These are phyloP conservation scores for Sebastes itinus DNA, from an alignment of 2,797 vertebrate species.

Conservation along the genomic window DNA sequence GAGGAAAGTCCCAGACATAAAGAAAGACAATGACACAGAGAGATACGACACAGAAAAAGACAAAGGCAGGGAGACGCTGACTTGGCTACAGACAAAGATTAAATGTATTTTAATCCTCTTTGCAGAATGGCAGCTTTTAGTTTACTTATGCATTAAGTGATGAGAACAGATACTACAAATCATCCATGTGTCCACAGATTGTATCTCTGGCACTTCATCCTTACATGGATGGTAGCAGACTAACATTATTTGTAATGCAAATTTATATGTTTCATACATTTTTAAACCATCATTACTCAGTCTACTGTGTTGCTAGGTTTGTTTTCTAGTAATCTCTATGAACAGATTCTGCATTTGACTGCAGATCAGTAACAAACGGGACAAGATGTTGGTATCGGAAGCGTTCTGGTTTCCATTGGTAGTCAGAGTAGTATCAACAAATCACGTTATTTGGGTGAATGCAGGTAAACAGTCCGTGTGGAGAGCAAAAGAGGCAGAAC, in stretches of 20 bases:
- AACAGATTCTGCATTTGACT: no score
- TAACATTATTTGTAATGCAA: not conserved
- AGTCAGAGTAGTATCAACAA: accelerated
- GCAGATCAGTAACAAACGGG: not conserved
- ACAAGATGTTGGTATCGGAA: not conserved
- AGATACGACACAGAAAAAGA: not conserved
- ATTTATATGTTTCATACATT: not conserved
- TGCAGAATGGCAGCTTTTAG: not conserved
- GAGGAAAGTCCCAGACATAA: not conserved
- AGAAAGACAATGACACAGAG: not conserved
- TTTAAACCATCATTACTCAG: not conserved
- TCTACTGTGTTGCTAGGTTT: not conserved
- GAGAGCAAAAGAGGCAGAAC: no score
- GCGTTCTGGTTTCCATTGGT: accelerated
- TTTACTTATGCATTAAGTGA: not conserved
- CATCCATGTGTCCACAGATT: not conserved
- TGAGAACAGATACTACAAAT: not conserved
- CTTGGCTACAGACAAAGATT: not conserved
- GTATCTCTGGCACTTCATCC: not conserved
- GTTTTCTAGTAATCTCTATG: accelerated
- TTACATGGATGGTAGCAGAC: not conserved
- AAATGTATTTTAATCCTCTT: not conserved
- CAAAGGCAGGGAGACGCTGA: not conserved
- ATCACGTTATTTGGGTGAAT: no score
- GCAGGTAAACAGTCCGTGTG: no score